phyloP scores from a whole-genome alignment of 2,888 invertebrate genomes.

The Eumerus sabulonum region DNA sequence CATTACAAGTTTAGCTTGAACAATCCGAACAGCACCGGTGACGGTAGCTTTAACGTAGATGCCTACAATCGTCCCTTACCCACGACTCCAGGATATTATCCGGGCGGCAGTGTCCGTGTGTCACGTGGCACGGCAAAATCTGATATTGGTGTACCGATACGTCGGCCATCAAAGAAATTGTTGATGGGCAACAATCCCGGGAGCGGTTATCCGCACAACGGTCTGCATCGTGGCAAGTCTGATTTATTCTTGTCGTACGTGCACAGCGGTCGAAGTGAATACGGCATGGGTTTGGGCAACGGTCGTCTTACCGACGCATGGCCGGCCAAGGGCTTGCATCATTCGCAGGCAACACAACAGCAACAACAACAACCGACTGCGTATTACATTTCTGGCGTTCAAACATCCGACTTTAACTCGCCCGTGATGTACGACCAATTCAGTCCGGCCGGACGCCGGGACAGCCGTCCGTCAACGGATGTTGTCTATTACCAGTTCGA shows the following conservation, averaged over 20 bases:
- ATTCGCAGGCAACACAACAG: slow-evolving; percentile 37
- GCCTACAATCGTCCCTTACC: slow-evolving; percentile 73
- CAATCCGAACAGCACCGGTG: slow-evolving; percentile 70
- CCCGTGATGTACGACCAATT: slow-evolving; percentile 69
- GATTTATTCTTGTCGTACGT: slow-evolving; percentile 78
- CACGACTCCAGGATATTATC: slow-evolving; percentile 71
- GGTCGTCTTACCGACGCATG: slow-evolving; percentile 56
- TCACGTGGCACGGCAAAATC: slow-evolving; percentile 77
- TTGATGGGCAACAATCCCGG: slow-evolving; percentile 73
- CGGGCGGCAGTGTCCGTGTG: slow-evolving; percentile 70
- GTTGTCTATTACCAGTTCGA: slow-evolving; percentile 78
- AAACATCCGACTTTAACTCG: slow-evolving; percentile 77
- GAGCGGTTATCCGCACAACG: slow-evolving; percentile 66
- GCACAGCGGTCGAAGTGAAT: slow-evolving; percentile 69
- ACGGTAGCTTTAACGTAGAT: slow-evolving; percentile 70
- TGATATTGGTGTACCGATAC: slow-evolving; percentile 78
- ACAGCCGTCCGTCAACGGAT: slow-evolving; percentile 71
- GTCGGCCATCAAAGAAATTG: slow-evolving; percentile 74
- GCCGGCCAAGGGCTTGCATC: slow-evolving; percentile 53
- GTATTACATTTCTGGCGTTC: slow-evolving; percentile 78
- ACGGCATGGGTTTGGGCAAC: slow-evolving; percentile 44
- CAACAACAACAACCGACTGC: slow-evolving; percentile 71
- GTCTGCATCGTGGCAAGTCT: slow-evolving; percentile 77
- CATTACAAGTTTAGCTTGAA: slow-evolving; percentile 79
- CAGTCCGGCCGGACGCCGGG: slow-evolving; percentile 70